Evolutionary conservation across 2,797 vertebrate genomes (phyloP).

Genomic region (Danio choprae): DNA sequence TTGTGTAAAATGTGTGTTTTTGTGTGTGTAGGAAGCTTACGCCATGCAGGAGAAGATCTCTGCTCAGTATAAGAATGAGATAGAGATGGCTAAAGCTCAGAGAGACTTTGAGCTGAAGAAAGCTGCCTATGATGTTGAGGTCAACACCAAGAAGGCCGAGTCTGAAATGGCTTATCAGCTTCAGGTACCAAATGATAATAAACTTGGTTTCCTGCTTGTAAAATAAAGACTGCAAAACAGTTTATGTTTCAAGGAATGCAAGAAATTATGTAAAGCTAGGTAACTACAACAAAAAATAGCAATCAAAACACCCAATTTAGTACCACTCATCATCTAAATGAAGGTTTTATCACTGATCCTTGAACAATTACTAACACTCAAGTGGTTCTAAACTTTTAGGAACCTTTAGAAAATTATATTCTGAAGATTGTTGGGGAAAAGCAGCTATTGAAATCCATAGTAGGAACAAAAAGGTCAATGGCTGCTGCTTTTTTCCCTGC

Average conservation of each 20-base stretch:
- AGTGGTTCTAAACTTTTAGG: too few species aligned
- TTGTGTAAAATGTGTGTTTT: not conserved
- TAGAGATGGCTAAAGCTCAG: constrained; percentile 93
- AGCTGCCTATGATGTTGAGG: constrained; percentile 87
- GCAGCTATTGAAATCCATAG: too few species aligned
- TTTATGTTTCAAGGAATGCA: not conserved
- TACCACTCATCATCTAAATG: too few species aligned
- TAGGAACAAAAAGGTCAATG: too few species aligned
- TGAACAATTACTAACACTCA: too few species aligned
- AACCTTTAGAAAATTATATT: too few species aligned
- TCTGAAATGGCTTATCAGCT: constrained; percentile 94
- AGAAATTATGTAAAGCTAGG: not conserved
- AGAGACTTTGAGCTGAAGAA: constrained; percentile 93
- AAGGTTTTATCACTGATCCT: too few species aligned
- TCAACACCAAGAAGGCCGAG: constrained; percentile 91
- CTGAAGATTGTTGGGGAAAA: too few species aligned
- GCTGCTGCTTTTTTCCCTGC: too few species aligned
- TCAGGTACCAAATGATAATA: constrained; percentile 79
- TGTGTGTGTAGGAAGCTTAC: constrained; percentile 82
- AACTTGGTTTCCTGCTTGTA: not conserved
- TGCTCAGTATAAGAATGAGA: constrained; percentile 92
- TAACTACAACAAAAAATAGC: not conserved
- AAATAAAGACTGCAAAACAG: not conserved
- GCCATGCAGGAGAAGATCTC: constrained; percentile 93
- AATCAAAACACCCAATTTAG: too few species aligned